Base-by-base conservation (phyloP, 2,113 vertebrate genomes). In the Nipponia nippon region DNA sequence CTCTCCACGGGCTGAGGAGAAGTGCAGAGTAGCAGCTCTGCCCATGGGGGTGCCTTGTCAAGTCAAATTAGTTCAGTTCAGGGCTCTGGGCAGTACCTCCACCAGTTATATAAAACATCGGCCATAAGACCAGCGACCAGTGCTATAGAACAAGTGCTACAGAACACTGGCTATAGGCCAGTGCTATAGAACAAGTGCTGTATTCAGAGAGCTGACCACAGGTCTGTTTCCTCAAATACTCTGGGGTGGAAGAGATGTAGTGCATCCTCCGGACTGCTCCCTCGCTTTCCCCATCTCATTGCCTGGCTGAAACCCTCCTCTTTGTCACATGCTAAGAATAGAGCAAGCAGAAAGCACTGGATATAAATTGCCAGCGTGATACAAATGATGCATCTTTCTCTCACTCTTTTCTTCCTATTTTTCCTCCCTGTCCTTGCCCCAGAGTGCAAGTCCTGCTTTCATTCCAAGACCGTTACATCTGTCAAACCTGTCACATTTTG, bases 231-330 rank as follows among this genome's bases (percentile, higher is more conserved):
- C 16, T 26, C 34, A 47, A 15, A 9, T 21, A 9, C 21, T 5
- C 10, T 0, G 19, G 4, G 9, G 20, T 6, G 1, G 2, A 34
- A 53, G 32, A 44, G 38, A 21, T 5, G 23, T 0, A 14, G 7
- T 7, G 32, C 56, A 55, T 32, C 56, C 25, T 46, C 46, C 52
- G 36, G 42, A 65, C 13, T 0, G 0, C 32, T 58, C 36, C 32
- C 26, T 7, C 19, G 23, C 62, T 53, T 70, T 81, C 15, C 42
- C 29, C 52, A 47, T 4, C n/a, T 26, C 65, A 44, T 0, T 10
- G 23, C 26, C 71, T 30, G 18, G 71, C 56, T 6, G 1, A 69
- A 69, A 25, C 15, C 3, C 46, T 69, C 8, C 42, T 65, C n/a
- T 77, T 46, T 62, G 55, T 42, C 49, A 17, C 34, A 40, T 25